Percentiles rank a stretch among this genome's conserved stretches.
Conservation (phyloP, 1,140 invertebrate species). For the Drosophila pectinifera region DNA sequence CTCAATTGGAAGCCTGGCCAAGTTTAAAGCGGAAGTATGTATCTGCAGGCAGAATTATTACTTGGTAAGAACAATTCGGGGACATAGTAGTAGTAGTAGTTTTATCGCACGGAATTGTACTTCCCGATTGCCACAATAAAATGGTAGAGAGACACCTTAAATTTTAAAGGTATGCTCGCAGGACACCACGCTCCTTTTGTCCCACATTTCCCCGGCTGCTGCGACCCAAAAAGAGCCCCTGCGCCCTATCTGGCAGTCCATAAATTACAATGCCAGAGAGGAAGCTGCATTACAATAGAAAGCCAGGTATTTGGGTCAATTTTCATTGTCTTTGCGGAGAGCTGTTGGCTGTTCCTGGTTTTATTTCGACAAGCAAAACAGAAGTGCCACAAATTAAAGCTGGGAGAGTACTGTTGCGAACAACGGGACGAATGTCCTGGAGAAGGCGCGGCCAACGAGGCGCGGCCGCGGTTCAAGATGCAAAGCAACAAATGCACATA, state of each 20-base stretch:
- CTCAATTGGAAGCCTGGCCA: slow-evolving; percentile 7
- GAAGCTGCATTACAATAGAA: slow-evolving; percentile 36
- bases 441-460: slow-evolving; percentile 14
- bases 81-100: no score
- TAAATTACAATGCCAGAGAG: slow-evolving; percentile 68
- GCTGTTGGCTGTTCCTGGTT: slow-evolving; percentile 4
- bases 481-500: slow-evolving; percentile 37
- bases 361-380: slow-evolving; percentile 65
- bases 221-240: slow-evolving; percentile 8
- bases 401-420: slow-evolving; percentile 51
- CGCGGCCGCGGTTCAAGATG: slow-evolving; percentile 15
- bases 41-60: not conserved
- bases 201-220: slow-evolving; percentile 26
- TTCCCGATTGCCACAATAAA: not conserved
- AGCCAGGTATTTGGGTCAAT: slow-evolving; percentile 74
- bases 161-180: slow-evolving; percentile 13
- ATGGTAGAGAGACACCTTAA: not conserved
- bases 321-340: slow-evolving; percentile 39
- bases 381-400: slow-evolving; percentile 69
- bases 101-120: no score
- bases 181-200: slow-evolving; percentile 40
- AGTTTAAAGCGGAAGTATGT: slow-evolving; percentile 11
- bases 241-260: slow-evolving; percentile 25
- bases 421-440: slow-evolving; percentile 20
- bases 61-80: no score